Evolutionary conservation across 2,113 vertebrate species (phyloP), one percentile per base, ranked within the genome.

Genomic region (Barnardius zonarius): DNA sequence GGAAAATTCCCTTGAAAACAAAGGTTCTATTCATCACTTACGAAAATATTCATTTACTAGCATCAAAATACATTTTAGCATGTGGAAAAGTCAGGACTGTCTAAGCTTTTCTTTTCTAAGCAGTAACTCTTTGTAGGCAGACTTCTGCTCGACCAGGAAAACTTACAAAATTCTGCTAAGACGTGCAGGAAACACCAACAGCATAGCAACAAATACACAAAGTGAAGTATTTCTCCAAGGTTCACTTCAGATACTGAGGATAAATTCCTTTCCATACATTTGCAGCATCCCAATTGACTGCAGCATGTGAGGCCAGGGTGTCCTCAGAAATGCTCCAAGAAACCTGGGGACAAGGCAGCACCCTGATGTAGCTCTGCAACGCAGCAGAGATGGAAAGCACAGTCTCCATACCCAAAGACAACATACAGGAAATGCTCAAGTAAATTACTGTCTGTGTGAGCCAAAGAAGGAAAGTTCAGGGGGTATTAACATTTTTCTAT

Each of bases 331-430:
- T 15, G 31, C 3, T 31, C 55, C 35, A 37, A 57, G 37, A 33
- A 87, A 48, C 20, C 3, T 35, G 24, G 31, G 62, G 62, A 51
- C 2, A 4, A 70, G 28, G 25, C 27, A 84, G 31, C 48, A 68
- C 2, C 0, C 8, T 2, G 0, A 39, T 5, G 11, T 46, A 66
- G 57, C 33, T 41, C 31, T 33, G 49, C 22, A 64, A 37, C 0
- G 1, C 64, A 54, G n/a, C 39, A 72, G 51, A 83, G 41, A 51
- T 11, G 14, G 52, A 88, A 83, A 82, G 48, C 76, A 44, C 0
- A 0, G 85, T 51, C 52, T 70, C 68, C 2, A 1, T 13, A 85
- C 33, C 35, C 67, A 88, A 41, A 86, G 66, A 91, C 49, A 74
- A 73, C 3, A 5, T 7, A 54, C 35, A 93, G 87, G 77, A 95